phyloP scores from a whole-genome alignment of 2,113 vertebrate species.

The Alexandromys fortis region DNA sequence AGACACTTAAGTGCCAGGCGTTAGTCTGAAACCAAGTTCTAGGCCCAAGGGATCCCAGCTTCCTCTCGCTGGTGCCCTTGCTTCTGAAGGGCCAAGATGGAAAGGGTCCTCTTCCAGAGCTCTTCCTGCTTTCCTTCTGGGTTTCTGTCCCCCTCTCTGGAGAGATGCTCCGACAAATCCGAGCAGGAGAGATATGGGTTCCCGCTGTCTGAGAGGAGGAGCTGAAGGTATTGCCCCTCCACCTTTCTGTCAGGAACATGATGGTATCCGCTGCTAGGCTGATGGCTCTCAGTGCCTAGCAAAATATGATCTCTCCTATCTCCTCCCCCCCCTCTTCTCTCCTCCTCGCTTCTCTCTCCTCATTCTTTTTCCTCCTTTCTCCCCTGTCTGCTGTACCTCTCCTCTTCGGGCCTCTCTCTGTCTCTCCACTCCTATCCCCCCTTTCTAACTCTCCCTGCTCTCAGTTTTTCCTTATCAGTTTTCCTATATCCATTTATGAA shows the following conservation, averaged over 20 bases:
- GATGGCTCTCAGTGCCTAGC: not conserved
- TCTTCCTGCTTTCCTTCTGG: not conserved
- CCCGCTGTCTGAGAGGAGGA: not conserved
- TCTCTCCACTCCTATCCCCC: not conserved
- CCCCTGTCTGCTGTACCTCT: not conserved
- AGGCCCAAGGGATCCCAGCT: not conserved
- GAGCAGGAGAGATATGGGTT: not conserved
- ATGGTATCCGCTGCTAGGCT: accelerated
- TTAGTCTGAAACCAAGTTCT: not conserved
- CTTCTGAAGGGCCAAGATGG: not conserved
- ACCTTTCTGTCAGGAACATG: too few relatives aligned
- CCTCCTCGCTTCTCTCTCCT: too few relatives aligned
- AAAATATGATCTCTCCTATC: not conserved
- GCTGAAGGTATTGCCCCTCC: not conserved
- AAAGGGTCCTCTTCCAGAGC: not conserved
- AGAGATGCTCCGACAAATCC: not conserved
- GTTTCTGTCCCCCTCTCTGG: not conserved
- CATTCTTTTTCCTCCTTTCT: not conserved
- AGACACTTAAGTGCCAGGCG: not conserved
- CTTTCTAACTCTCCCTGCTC: not conserved
- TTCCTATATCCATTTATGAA: not conserved
- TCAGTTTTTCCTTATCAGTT: not conserved
- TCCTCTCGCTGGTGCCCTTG: accelerated
- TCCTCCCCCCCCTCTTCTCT: not conserved
- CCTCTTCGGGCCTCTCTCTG: not conserved